Evolutionary conservation across 2,888 invertebrate species (phyloP).

Genomic region (Tiphia femorata): DNA sequence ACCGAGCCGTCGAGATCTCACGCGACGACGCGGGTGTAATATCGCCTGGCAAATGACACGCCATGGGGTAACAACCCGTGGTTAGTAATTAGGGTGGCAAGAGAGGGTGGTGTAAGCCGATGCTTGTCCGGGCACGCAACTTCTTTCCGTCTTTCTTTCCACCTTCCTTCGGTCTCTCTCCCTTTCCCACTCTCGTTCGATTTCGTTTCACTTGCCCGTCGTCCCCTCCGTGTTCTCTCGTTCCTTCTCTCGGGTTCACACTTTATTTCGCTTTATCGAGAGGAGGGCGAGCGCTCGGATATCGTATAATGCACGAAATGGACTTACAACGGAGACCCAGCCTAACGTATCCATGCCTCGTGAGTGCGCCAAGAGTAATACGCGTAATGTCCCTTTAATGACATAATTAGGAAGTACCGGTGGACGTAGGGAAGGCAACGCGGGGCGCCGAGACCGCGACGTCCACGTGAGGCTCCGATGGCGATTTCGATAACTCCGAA

Average conservation of each 20-base stretch:
- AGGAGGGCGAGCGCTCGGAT: neutral
- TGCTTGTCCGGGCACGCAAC: constrained; percentile 44
- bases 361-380: no score
- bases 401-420: no score
- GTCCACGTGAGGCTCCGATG: no score
- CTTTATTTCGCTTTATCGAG: neutral
- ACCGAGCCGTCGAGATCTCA: constrained; percentile 41
- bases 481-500: no score
- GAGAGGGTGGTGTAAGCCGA: constrained; percentile 29
- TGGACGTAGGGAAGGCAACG: no score
- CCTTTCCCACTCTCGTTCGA: neutral
- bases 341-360: no score
- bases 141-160: constrained; percentile 28
- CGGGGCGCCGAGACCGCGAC: no score
- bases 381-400: no score
- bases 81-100: constrained; percentile 60
- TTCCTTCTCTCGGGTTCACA: neutral
- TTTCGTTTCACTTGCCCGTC: neutral
- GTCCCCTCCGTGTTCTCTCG: neutral
- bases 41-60: constrained; percentile 63
- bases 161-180: constrained; percentile 23
- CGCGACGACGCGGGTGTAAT: constrained; percentile 59
- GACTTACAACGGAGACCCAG: no score
- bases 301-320: neutral
- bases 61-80: constrained; percentile 66